phyloP scores from a whole-genome alignment of 2,113 vertebrate species.

The Scophthalmus maximus region DNA sequence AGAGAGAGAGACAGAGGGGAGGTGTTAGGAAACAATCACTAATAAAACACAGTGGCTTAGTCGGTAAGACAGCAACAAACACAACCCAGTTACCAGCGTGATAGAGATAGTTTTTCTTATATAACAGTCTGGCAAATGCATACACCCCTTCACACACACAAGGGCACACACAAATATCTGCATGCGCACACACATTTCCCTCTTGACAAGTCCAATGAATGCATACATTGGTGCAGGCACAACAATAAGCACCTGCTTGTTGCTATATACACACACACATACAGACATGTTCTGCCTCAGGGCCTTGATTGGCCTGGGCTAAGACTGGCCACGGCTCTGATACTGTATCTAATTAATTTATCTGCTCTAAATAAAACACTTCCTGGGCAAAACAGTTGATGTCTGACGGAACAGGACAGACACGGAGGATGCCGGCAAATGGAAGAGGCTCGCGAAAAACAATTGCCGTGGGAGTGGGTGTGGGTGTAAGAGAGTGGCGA shows the following conservation, averaged over 20 bases:
- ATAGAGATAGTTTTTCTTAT: constrained; percentile 30
- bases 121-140: constrained; percentile 20
- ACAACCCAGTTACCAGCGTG: constrained; percentile 40
- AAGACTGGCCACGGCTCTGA: constrained; percentile 45
- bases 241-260: constrained; percentile 41
- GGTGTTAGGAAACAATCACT: constrained; percentile 38
- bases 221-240: constrained; percentile 18
- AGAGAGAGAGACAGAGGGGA: constrained; percentile 10
- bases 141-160: neutral
- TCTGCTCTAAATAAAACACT: constrained; percentile 66
- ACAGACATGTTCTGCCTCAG: constrained; percentile 24
- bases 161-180: neutral
- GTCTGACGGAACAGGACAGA: constrained; percentile 35
- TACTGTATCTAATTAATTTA: constrained; percentile 72
- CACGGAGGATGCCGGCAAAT: neutral
- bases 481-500: constrained; percentile 7
- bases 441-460: constrained; percentile 10
- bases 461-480: constrained; percentile 7
- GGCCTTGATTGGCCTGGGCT: constrained; percentile 40
- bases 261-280: constrained; percentile 16
- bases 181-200: constrained; percentile 16
- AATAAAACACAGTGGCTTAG: constrained; percentile 46
- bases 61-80: constrained; percentile 52
- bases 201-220: constrained; percentile 51
- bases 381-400: constrained; percentile 47